Evolutionary conservation across 2,888 invertebrate species (phyloP), one percentile per base, ranked within the genome.

Genomic region (Alviniconcha strummeri): DNA sequence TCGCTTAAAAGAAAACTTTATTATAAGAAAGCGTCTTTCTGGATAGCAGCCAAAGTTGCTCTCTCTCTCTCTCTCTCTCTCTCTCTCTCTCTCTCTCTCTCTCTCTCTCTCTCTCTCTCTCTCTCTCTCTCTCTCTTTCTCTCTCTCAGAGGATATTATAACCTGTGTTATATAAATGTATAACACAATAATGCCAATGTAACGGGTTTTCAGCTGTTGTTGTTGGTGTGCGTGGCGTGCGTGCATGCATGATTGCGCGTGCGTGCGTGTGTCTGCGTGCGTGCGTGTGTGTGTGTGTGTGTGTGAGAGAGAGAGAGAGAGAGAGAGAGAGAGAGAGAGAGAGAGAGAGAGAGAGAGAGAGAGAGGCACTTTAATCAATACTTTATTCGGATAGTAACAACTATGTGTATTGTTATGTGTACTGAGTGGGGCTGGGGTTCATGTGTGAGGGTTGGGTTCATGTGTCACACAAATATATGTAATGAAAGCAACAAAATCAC

Each of bases 51-150:
- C 36, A 36, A 36, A 36, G 36, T 36, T 36, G 36, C 36, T 36
- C 36, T 36, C 36, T 36, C 36, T 36, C 36, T 36, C 36, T 36
- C 36, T 36, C 36, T 36, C 36, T 36, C 36, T 36, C 36, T 36
- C 36, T 36, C 36, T 36, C 36, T 36, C 36, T 36, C 36, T 36
- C 36, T 36, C 36, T 36, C 36, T 36, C 36, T 36, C 36, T 36
- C 36, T 36, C 36, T 36, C 36, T 36, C 36, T 36, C 36, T 36
- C 69, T 69, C 11, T 17, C 17, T 69, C 15, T 69, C 69, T 69
- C 15, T 36, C 72, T 72, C 72, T 75, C 74, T 75, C 55, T 75
- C 74, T 75, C 55, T 75, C 17, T 55, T 13, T 7, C 17, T 75
- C 17, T 15, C 55, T 75, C 55, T 75, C 74, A 54, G 15, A 54